Base-by-base conservation (phyloP, 2,888 invertebrate species). In the Eretmocerus hayati region DNA sequence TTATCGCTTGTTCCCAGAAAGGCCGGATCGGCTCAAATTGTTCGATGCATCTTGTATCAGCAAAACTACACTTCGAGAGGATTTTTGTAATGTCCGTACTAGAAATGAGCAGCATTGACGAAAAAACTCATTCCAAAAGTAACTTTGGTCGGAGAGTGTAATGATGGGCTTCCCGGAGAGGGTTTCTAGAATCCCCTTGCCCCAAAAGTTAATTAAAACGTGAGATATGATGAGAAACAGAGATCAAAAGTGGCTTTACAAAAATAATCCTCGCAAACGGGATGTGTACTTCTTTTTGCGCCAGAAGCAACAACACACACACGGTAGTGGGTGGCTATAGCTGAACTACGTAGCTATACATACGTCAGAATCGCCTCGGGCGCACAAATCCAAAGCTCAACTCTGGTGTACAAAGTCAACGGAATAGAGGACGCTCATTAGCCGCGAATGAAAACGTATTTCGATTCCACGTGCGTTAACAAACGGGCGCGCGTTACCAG, bases 371-470 rank as follows among this genome's bases (percentile, higher is more conserved):
- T 35, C 23, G n/a, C 23, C 36, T 35, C 22, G 21, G 19, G 30
- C 20, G 22, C 21, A 44, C 37, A 40, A 43, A 46, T 39, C 16
- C 40, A 22, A 37, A 18, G 13, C 33, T 15, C 19, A 8, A 38
- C 30, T 3, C 22, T 19, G 41, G 26, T 32, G 37, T 44, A 42
- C 35, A 48, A 44, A 48, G 52, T 42, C 33, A 41, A 30, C 42
- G 30, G 16, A 18, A 39, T 46, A 43, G 30, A 42, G 46, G 5
- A 30, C 46, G 46, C 41, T 49, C 52, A 49, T 53, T 49, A 53
- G 46, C 41, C 32, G 26, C 16, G 49, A 53, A 53, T 46, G 47
- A 53, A 53, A 53, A 50, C 50, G 50, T 50, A 50, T 53, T 50
- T 53, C 53, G 53, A 50, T 53, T 47, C 47, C 30, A 30, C 35